A percentile compares a stretch with the other conserved stretches of the same genome.
Conservation (phyloP, 2,888 invertebrate genomes). For the Gasteruption jaculator region DNA sequence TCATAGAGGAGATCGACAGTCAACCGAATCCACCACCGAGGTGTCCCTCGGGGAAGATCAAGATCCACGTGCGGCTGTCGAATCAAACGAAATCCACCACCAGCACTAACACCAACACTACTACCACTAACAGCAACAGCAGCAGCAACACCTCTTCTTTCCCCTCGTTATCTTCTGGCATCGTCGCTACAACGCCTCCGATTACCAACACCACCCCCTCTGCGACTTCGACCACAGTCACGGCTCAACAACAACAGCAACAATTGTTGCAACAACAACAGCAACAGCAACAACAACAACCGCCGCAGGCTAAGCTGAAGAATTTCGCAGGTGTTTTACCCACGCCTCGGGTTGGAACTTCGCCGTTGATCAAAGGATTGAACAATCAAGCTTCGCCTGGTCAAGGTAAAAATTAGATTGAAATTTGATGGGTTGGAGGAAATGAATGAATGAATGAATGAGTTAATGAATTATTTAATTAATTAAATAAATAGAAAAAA, state of each 20-base stretch:
- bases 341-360: slow-evolving; percentile 46
- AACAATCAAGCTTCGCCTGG: slow-evolving; percentile 38
- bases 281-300: slow-evolving; percentile 23
- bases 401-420: slow-evolving; percentile 35
- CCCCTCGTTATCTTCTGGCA: no score
- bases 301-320: slow-evolving; percentile 39
- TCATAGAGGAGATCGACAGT: slow-evolving; percentile 67
- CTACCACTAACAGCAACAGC: no score
- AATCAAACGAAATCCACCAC: slow-evolving; percentile 42
- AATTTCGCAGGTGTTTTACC: slow-evolving; percentile 43
- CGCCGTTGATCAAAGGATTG: slow-evolving; percentile 46
- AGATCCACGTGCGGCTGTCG: slow-evolving; percentile 57
- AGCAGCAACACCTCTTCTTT: no score
- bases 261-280: no score
- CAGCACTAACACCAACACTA: no score
- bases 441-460: no score
- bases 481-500: background rate
- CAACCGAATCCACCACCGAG: slow-evolving; percentile 60
- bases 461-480: no score
- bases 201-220: no score
- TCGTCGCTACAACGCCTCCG: no score
- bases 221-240: no score
- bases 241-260: no score
- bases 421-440: slow-evolving; percentile 1
- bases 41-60: slow-evolving; percentile 64